Evolutionary conservation across 1,140 invertebrate genomes (phyloP), one percentile per base, ranked within the genome.

Genomic region (Listronotus bonariensis): DNA sequence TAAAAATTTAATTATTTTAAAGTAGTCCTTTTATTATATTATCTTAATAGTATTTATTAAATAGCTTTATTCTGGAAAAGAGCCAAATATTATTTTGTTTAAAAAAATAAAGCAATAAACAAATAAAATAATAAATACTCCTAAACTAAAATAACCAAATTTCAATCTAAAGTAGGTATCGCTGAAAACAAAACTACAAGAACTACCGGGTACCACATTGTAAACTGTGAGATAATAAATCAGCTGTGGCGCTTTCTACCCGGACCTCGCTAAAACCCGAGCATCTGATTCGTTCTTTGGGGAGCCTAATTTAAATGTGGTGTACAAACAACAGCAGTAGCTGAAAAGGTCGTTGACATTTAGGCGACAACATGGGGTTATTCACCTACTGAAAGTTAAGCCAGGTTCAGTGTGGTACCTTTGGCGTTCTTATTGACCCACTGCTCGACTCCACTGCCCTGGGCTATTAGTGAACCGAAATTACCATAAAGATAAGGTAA

Each of bases 371-470:
- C 59, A 51, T 61, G 66, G 54, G 73, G 71, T 74, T 72, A 68
- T 73, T 73, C 69, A 74, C 73, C 73, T 74, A 72, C 71, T 72
- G 73, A 74, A 74, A 74, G 73, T 74, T 67, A 64, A 62, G 63
- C 67, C 62, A 48, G 59, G 46, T 45, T 69, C 42, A 56, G 48
- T 58, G 59, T 59, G 64, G 64, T 71, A 67, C 61, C 65, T 68
- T 65, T 36, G 52, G 57, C 70, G 70, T 66, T 62, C 70, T 70
- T 69, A 72, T 66, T 72, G 68, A 72, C 70, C 70, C 59, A 72
- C 65, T 72, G 68, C 54, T 60, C 67, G 54, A 55, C 56, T 58
- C 52, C 51, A 55, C 8, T 42, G 15, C 53, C 41, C 36, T 55
- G 53, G 53, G 53, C 53, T 41, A 55, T 20, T 18, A 42, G 41